phyloP scores from a whole-genome alignment of 2,113 vertebrate species.

The Apteryx owenii region DNA sequence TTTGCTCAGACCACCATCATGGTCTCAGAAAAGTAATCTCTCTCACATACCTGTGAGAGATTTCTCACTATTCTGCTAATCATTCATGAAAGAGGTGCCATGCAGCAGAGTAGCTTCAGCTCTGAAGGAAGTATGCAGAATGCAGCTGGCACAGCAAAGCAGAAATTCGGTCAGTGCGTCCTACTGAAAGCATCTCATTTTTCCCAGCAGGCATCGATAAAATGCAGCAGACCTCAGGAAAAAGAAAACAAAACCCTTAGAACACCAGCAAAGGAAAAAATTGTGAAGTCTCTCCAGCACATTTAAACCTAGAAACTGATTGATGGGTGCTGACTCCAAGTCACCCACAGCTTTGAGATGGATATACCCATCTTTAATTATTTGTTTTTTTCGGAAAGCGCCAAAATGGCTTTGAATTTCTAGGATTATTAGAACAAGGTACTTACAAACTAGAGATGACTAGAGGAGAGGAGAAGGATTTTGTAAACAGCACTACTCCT shows the following conservation, averaged over 20 bases:
- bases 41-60: background rate
- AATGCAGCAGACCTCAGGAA: background rate
- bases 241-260: background rate
- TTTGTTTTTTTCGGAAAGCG: background rate
- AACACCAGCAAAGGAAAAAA: background rate
- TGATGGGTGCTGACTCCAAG: background rate
- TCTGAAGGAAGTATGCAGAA: background rate
- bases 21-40: background rate
- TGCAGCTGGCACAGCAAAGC: background rate
- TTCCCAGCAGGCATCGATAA: background rate
- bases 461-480: background rate
- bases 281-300: background rate
- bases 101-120: background rate
- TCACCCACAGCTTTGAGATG: background rate
- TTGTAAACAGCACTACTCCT: background rate
- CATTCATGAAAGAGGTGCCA: background rate
- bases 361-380: rapidly evolving
- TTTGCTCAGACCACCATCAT: background rate
- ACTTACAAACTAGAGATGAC: background rate
- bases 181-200: background rate
- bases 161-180: background rate
- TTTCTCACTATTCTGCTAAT: background rate
- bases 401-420: background rate
- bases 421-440: background rate
- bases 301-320: background rate